These are phyloP conservation scores for Arbacia lixula DNA, from an alignment of 53 echinoderm and acorn worm genomes.

Conservation along the genomic window DNA sequence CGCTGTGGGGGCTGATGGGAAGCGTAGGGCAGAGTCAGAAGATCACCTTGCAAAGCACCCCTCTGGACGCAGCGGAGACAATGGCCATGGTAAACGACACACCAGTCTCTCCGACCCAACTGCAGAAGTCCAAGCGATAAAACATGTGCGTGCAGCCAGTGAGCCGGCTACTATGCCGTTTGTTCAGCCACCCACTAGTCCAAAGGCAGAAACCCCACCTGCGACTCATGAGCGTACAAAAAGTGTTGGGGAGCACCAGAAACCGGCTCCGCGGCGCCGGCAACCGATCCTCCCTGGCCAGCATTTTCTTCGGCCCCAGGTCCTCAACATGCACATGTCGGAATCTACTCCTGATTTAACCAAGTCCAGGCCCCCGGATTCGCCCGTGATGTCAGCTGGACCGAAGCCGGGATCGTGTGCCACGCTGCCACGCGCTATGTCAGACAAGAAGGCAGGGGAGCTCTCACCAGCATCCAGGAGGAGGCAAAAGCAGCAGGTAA, in stretches of 20 bases:
- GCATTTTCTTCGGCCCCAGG: slow-evolving; percentile 50
- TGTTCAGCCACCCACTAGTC: background rate
- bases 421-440: slow-evolving; percentile 78
- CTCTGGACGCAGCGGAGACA: slow-evolving; percentile 22
- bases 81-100: slow-evolving; percentile 46
- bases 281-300: slow-evolving; percentile 49
- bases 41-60: background rate
- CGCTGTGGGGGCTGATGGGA: slow-evolving; percentile 2
- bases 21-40: slow-evolving; percentile 19
- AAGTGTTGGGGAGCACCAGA: slow-evolving; percentile 53
- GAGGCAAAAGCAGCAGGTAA: slow-evolving; percentile 80
- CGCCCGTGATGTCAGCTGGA: slow-evolving; percentile 29
- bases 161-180: slow-evolving; percentile 63
- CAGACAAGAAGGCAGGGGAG: slow-evolving; percentile 70
- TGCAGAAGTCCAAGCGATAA: slow-evolving; percentile 44
- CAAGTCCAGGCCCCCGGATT: slow-evolving; percentile 31
- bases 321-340: slow-evolving; percentile 73
- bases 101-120: slow-evolving; percentile 64
- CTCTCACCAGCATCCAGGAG: slow-evolving; percentile 66
- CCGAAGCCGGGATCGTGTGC: slow-evolving; percentile 75
- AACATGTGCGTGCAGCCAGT: slow-evolving; percentile 69
- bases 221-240: slow-evolving; percentile 15
- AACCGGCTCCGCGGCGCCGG: slow-evolving; percentile 32
- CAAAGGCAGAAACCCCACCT: background rate
- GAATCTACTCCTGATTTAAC: slow-evolving; percentile 76